Base-by-base conservation (phyloP, 2,113 vertebrate species). In the Nannobrachium achirus region DNA sequence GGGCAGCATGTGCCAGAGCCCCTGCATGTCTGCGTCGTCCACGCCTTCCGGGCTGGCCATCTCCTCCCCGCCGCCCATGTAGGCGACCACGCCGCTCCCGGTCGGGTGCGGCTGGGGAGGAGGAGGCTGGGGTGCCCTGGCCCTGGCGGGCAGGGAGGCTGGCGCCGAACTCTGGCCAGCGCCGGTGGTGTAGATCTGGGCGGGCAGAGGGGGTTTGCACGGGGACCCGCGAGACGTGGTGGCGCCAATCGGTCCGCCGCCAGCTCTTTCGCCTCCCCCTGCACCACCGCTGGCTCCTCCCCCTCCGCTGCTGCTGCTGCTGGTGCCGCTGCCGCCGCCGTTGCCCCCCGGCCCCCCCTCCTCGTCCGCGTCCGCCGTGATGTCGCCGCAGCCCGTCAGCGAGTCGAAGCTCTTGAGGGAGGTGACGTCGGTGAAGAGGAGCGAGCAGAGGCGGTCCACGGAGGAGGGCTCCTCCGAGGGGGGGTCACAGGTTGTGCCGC, bases 351-450 rank as follows among this genome's bases (percentile, higher is more conserved):
- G 8, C 79, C 71, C 74, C 69, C 90, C 93, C 78, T 97, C 95
- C 40, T 98, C 98, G 42, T 99, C 98, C 1, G 86, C 94, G 82
- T 99, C 98, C 33, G 97, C 98, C 81, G 98, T 99, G 93, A 99
- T 97, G 93, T 99, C 98, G 75, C 98, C 97, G 45, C 98, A 99
- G 86, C 98, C 98, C 57, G 98, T 99, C 86, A 99, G 94, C 84
- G 98, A 99, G 94, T 99, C 98, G 88, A 99, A 99, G 93, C 98
- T 99, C 92, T 99, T 99, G 79, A 99, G 94, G 78, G 98, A 99
- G 78, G 98, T 98, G 93, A 99, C 97, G 84, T 99, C 98, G 74
- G 94, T 96, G 90, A 99, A 98, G 92, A 99, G 94, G 89, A 99
- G 94, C 82, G 97, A 94, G 91, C 96, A 98, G 85, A 99, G 94